Percentiles rank a stretch among this genome's conserved stretches.
phyloP scores from a whole-genome alignment of 2,113 vertebrate genomes.

The Rhinolophus sinicus region DNA sequence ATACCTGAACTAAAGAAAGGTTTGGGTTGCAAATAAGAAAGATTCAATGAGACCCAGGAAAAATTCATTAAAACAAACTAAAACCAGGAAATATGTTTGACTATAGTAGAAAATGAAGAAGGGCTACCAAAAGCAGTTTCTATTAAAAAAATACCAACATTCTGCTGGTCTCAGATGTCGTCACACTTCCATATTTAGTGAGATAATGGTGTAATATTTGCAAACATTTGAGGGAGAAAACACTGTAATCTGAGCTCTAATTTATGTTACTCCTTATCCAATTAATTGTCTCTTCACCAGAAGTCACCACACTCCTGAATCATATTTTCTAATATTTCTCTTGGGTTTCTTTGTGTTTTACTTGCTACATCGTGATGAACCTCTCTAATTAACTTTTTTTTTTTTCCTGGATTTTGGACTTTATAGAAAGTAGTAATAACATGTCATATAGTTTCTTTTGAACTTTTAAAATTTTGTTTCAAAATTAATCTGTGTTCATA shows the following conservation, averaged over 20 bases:
- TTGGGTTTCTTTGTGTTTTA: not conserved
- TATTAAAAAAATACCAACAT: not conserved
- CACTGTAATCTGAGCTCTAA: not conserved
- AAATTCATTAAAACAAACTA: not conserved
- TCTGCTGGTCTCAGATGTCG: not conserved
- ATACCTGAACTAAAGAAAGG: not conserved
- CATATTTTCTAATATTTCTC: not conserved
- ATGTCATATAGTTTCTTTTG: not conserved
- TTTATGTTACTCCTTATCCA: not conserved
- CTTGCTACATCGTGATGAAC: not conserved
- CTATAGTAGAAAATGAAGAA: not conserved
- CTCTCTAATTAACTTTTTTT: not conserved
- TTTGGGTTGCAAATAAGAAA: not conserved
- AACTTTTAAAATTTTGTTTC: not conserved
- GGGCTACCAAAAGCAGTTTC: not conserved
- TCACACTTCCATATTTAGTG: not conserved
- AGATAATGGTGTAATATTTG: not conserved
- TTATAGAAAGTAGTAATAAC: not conserved
- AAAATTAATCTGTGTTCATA: not conserved
- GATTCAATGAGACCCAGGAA: not conserved
- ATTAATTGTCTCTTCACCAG: not conserved
- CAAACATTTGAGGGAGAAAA: not conserved
- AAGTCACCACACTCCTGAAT: not conserved
- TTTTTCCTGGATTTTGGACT: not conserved
- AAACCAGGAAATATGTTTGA: not conserved